A percentile compares a stretch with the other conserved stretches of the same genome.
Evolutionary conservation across 2,888 invertebrate species (phyloP).

Genomic region (Patella ulyssiponensis): DNA sequence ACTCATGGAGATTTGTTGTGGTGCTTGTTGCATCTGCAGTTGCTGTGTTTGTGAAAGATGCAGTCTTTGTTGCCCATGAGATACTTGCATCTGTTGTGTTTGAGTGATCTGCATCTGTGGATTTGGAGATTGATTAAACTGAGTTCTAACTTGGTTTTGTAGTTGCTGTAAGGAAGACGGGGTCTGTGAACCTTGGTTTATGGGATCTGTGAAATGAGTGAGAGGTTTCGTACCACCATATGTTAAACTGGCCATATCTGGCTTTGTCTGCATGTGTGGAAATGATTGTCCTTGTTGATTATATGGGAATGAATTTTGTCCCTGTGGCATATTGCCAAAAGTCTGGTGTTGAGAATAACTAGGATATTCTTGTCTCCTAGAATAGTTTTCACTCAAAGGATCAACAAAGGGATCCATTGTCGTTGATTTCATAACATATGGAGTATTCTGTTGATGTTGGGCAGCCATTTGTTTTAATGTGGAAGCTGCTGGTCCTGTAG

Average conservation of each 20-base stretch:
- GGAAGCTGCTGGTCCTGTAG: conserved; percentile 88
- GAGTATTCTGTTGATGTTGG: conserved; percentile 85
- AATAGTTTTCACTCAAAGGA: conserved; percentile 18
- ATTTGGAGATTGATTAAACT: conserved; percentile 89
- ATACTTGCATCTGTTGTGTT: conserved; percentile 79
- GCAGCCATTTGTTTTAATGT: conserved; percentile 97
- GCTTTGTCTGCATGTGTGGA: conserved; percentile 38
- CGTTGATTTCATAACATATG: conserved; percentile 59
- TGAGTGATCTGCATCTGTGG: conserved; percentile 85
- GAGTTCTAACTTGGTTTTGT: conserved; percentile 72
- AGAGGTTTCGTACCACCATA: conserved; percentile 67
- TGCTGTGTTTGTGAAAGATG: conserved; percentile 67
- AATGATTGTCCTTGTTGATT: conserved; percentile 37
- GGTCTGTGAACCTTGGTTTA: conserved; percentile 39
- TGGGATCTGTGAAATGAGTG: conserved; percentile 65
- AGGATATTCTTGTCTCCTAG: conserved; percentile 47
- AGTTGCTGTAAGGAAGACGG: conserved; percentile 64
- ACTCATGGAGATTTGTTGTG: conserved; percentile 58
- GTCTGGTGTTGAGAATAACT: conserved; percentile 29
- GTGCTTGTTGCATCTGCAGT: conserved; percentile 76
- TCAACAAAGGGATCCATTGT: conserved; percentile 42
- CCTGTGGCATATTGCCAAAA: conserved; percentile 25
- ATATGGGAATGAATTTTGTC: conserved; percentile 14
- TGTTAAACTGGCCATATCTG: conserved; percentile 42
- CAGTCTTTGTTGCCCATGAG: conserved; percentile 60